These are phyloP conservation scores for Gila orcuttii DNA, from an alignment of 2,113 vertebrate genomes.

Conservation along the genomic window DNA sequence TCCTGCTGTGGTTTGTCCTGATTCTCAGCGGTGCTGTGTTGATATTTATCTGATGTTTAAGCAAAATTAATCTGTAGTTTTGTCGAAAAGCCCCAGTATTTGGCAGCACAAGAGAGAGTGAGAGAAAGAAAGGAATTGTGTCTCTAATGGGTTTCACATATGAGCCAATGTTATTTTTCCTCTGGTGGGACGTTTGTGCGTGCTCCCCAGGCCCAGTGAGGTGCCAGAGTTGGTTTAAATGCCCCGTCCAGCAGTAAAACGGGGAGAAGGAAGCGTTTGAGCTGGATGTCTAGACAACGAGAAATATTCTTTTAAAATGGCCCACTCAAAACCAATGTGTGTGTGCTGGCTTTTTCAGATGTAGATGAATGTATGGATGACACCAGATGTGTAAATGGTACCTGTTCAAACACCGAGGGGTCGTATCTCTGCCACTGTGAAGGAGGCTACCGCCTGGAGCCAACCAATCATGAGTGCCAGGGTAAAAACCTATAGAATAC, in stretches of 20 bases:
- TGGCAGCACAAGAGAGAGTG: conserved; percentile 26
- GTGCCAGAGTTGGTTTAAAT: conserved; percentile 66
- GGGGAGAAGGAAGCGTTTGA: conserved; percentile 71
- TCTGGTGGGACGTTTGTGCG: conserved; percentile 49
- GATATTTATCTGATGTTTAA: conserved; percentile 35
- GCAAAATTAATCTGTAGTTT: conserved; percentile 13
- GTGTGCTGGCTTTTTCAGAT: conserved; percentile 50
- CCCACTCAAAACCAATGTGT: conserved; percentile 27
- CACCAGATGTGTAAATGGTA: conserved; percentile 51
- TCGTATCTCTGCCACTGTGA: conserved; percentile 62
- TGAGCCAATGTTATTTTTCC: conserved; percentile 56
- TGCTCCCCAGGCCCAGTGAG: conserved; percentile 25
- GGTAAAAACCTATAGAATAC: conserved; percentile 50
- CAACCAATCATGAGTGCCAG: conserved; percentile 55
- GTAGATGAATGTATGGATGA: conserved; percentile 60
- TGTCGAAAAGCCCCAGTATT: conserved; percentile 29
- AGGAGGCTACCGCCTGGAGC: conserved; percentile 54
- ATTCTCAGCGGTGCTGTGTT: conserved; percentile 2
- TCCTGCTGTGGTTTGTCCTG: conserved; percentile 7
- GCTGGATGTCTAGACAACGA: conserved; percentile 72
- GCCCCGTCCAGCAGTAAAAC: conserved; percentile 67
- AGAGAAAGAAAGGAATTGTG: conserved; percentile 20
- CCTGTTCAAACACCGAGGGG: conserved; percentile 59
- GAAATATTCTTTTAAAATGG: conserved; percentile 66
- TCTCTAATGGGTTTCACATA: conserved; percentile 57